phyloP scores from a whole-genome alignment of 1,140 invertebrate genomes.

The Papilio xuthus region DNA sequence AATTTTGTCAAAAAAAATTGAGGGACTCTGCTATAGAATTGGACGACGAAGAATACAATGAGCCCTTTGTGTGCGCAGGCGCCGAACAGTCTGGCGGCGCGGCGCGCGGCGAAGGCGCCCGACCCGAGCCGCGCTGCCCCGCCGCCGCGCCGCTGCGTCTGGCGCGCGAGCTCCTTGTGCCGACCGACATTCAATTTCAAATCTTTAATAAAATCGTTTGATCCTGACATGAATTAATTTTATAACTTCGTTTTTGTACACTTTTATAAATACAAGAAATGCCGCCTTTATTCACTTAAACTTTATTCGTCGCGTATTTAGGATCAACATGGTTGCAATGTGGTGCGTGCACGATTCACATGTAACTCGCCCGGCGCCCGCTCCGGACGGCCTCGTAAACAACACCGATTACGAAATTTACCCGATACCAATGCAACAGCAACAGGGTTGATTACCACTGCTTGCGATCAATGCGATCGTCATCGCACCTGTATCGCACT shows the following conservation, averaged over 20 bases:
- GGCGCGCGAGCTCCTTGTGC: conserved; percentile 45
- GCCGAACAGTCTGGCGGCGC: conserved; percentile 76
- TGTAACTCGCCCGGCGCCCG: conserved; percentile 38
- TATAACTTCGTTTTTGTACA: not conserved
- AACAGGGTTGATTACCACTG: conserved; percentile 12
- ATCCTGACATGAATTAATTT: not conserved
- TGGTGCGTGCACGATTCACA: conserved; percentile 34
- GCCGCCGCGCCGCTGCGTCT: conserved; percentile 55
- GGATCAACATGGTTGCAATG: conserved; percentile 57
- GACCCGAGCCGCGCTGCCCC: conserved; percentile 62
- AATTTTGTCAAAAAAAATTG: conserved; percentile 70
- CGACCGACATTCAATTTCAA: conserved; percentile 28
- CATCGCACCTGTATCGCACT: not conserved
- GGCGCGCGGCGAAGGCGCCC: conserved; percentile 71
- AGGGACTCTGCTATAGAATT: conserved; percentile 69
- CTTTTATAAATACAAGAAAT: not conserved
- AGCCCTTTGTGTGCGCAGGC: conserved; percentile 76
- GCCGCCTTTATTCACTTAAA: not conserved
- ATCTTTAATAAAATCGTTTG: not conserved
- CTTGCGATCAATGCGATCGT: conserved; percentile 13
- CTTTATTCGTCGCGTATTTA: conserved; percentile 47
- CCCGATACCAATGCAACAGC: conserved; percentile 25
- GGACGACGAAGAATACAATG: conserved; percentile 72
- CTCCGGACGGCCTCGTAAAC: conserved; percentile 35
- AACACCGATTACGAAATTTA: conserved; percentile 41